These are phyloP conservation scores for Camponotus pennsylvanicus DNA, from an alignment of 1,140 invertebrate genomes.

Conservation along the genomic window DNA sequence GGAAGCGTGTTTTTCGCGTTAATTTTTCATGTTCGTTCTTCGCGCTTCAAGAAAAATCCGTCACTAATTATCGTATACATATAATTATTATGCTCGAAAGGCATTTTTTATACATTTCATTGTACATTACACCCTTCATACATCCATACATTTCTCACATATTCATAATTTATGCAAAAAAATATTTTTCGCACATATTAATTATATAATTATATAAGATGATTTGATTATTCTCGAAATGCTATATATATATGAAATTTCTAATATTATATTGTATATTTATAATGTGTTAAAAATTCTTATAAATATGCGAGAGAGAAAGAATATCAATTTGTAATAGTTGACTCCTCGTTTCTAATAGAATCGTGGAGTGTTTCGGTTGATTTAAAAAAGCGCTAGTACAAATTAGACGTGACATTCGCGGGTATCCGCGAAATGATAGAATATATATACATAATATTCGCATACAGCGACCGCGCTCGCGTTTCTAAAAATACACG, in stretches of 20 bases:
- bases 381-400: neutral
- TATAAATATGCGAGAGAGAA: too few relatives aligned
- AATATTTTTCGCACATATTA: too few relatives aligned
- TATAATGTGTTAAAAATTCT: neutral
- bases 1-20: constrained; percentile 14
- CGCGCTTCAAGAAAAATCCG: neutral
- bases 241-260: too few relatives aligned
- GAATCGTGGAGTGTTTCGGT: neutral
- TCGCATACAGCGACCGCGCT: constrained; percentile 12
- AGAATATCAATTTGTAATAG: neutral
- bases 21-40: neutral
- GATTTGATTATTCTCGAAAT: too few relatives aligned
- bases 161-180: too few relatives aligned
- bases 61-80: too few relatives aligned
- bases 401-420: constrained; percentile 20
- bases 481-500: constrained; percentile 69
- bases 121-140: too few relatives aligned
- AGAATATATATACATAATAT: neutral
- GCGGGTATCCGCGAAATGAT: constrained; percentile 13
- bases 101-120: too few relatives aligned
- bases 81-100: too few relatives aligned
- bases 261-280: neutral
- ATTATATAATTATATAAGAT: too few relatives aligned
- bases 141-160: too few relatives aligned
- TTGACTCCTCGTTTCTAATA: neutral